Conservation (phyloP, 1,140 invertebrate genomes). For the Megalopta genalis region DNA sequence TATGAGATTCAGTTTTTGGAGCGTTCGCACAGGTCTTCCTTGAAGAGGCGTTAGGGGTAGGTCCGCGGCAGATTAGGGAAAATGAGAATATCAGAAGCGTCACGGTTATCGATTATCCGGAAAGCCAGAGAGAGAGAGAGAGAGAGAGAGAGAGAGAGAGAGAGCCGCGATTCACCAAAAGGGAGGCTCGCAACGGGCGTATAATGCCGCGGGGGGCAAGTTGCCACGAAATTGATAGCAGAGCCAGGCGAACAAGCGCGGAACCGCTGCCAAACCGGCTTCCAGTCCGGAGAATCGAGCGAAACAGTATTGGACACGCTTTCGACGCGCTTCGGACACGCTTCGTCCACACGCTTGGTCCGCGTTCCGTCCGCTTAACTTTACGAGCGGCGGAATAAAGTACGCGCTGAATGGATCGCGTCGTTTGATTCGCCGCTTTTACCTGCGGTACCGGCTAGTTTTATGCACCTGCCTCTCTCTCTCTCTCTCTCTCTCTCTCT, state of each 20-base stretch:
- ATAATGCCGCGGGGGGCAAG: conserved; percentile 18
- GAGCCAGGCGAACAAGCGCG: background rate
- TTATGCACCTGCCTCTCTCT: conserved; percentile 24
- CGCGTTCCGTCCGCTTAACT: background rate
- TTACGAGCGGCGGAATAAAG: background rate
- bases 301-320: background rate
- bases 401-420: conserved; percentile 9
- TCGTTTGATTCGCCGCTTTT: conserved; percentile 25
- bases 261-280: conserved; percentile 29
- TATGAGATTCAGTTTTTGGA: too few relatives aligned
- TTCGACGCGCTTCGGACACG: too few relatives aligned
- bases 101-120: conserved; percentile 30
- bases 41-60: too few relatives aligned
- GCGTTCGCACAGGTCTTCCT: too few relatives aligned
- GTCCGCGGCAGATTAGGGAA: background rate
- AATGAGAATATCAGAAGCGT: conserved; percentile 19
- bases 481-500: too few relatives aligned
- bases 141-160: too few relatives aligned
- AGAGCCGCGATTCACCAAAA: conserved; percentile 14
- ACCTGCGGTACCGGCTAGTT: conserved; percentile 26
- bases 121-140: conserved; percentile 14
- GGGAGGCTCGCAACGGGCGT: background rate
- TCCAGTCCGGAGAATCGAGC: background rate
- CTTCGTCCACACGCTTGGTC: too few relatives aligned
- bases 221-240: conserved; percentile 45